Conservation (phyloP, 1,140 invertebrate species). For the Bombus confusus region DNA sequence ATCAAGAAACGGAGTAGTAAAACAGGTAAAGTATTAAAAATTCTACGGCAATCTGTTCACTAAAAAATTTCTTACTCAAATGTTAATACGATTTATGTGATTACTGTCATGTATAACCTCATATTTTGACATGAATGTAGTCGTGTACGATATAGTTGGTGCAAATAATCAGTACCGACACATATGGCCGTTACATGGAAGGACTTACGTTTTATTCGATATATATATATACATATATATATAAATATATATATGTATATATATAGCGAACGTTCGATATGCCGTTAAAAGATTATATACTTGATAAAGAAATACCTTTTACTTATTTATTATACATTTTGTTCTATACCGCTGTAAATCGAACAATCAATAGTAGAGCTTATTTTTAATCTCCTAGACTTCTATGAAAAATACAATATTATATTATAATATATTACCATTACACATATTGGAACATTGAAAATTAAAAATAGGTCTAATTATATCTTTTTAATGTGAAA, state of each 20-base stretch:
- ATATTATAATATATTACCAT: neutral
- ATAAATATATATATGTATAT: too few species aligned
- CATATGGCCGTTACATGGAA: slow-evolving; percentile 46
- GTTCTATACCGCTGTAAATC: neutral
- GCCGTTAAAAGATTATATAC: neutral
- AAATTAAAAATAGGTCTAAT: neutral
- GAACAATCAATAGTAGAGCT: neutral
- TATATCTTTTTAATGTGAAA: neutral
- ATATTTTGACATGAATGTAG: slow-evolving; percentile 32
- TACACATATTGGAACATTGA: too few species aligned
- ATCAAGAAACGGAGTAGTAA: slow-evolving; percentile 83
- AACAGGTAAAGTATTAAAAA: slow-evolving; percentile 81
- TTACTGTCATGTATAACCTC: slow-evolving; percentile 34
- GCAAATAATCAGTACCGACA: slow-evolving; percentile 29
- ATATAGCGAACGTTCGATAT: neutral
- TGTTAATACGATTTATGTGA: slow-evolving; percentile 19
- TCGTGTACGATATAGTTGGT: slow-evolving; percentile 1
- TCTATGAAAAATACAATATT: slow-evolving; percentile 44
- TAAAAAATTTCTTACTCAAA: neutral
- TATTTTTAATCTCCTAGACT: slow-evolving; percentile 10
- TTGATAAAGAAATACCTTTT: neutral
- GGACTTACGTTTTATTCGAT: neutral
- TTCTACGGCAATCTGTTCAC: slow-evolving; percentile 25
- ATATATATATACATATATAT: too few species aligned
- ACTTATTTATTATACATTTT: neutral